Base-by-base conservation (phyloP, 2,113 vertebrate genomes). In the Corapipo altera region DNA sequence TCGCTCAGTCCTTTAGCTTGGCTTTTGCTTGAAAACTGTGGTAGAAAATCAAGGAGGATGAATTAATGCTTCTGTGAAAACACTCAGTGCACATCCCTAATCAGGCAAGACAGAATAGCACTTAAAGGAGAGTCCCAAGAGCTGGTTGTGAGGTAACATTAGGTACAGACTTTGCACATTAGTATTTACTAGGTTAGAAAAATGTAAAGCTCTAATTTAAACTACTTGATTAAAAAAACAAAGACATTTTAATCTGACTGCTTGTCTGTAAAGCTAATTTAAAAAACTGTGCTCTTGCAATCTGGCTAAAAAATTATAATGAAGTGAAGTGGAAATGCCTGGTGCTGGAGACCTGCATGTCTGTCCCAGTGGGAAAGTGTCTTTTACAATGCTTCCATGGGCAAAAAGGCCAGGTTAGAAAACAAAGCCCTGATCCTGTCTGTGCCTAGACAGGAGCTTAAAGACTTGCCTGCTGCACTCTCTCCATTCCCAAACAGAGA, bases 51-150 rank as follows among this genome's bases (percentile, higher is more conserved):
- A 59, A 89, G 48, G 35, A 78, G 43, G 19, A 59, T 48, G 30
- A 95, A 74, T 85, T 91, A 64, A 76, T 24, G 46, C 46, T 80
- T 73, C 64, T 64, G 75, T 88, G 72, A 82, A 92, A 95, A 83
- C 58, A 43, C 27, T 85, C 61, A 23, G 41, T 35, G 57, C 69
- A 71, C 52, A 81, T 75, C 46, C 89, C 59, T 74, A 59, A 44
- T 81, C 48, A 81, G 64, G 59, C 75, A 84, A 81, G 84, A 51
- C 32, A 77, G 23, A 90, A 41, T 39, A 91, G 84, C 44, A n/a
- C 55, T 74, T 82, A 67, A 67, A 80, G 27, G 46, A 77, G 55
- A 39, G 23, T 80, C 79, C 51, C 55, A 85, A 41, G 32, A 88
- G 16, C 64, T 92, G 43, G 28, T 80, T 93, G 41, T 83, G 59